These are phyloP conservation scores for Dryas iulia DNA, from an alignment of 1,140 invertebrate genomes.

Conservation along the genomic window DNA sequence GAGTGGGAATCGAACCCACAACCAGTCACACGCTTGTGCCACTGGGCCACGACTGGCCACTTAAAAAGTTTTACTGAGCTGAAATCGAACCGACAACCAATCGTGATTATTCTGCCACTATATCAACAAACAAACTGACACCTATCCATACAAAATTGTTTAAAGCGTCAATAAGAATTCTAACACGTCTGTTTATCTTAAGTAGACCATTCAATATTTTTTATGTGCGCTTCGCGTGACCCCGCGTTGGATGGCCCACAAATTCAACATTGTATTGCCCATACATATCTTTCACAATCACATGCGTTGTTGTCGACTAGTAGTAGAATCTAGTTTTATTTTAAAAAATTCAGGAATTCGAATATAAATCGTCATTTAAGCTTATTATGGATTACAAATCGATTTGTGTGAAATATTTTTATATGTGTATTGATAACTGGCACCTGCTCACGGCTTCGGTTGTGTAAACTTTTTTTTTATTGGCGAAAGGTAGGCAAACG, in stretches of 20 bases:
- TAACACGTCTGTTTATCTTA: conserved; percentile 35
- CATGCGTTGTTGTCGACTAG: conserved; percentile 27
- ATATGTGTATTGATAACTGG: conserved; percentile 17
- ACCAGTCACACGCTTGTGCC: too few relatives aligned
- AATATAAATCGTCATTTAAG: conserved; percentile 26
- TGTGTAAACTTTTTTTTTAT: too few relatives aligned
- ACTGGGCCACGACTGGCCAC: too few relatives aligned
- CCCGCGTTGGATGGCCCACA: conserved; percentile 24
- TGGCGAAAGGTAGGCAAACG: too few relatives aligned
- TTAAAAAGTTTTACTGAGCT: too few relatives aligned
- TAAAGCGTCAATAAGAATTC: background rate
- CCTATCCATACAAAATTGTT: background rate
- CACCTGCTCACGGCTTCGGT: too few relatives aligned
- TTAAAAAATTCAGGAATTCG: conserved; percentile 15
- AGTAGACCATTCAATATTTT: conserved; percentile 39
- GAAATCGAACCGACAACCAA: too few relatives aligned
- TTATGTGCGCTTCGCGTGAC: conserved; percentile 42
- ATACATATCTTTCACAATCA: conserved; percentile 42
- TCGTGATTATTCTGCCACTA: too few relatives aligned
- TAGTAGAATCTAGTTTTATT: conserved; percentile 24
- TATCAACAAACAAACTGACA: too few relatives aligned
- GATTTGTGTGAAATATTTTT: conserved; percentile 17
- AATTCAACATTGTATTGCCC: conserved; percentile 31
- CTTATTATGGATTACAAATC: conserved; percentile 16
- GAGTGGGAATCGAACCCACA: background rate